A percentile compares a stretch with the other conserved stretches of the same genome.
These are phyloP conservation scores for Nyctalus aviator DNA, from an alignment of 2,797 vertebrate species.

Conservation along the genomic window DNA sequence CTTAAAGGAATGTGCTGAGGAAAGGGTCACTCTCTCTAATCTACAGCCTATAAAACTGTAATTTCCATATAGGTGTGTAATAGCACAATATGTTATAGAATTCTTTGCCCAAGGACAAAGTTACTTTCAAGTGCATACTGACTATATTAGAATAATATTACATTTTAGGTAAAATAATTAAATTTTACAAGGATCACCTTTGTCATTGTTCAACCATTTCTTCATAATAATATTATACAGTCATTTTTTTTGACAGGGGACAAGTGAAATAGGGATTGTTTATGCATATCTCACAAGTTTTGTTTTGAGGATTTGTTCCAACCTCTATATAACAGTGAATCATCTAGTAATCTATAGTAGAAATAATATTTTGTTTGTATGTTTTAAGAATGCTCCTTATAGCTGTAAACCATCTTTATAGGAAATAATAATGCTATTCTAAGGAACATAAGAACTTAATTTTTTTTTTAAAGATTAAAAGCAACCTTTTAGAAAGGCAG, in stretches of 20 bases:
- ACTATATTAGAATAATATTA: slow-evolving; percentile 40
- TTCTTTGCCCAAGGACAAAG: not conserved
- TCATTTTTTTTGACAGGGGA: not conserved
- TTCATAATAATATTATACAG: slow-evolving; percentile 48
- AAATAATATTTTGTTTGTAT: not conserved
- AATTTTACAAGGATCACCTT: slow-evolving; percentile 67
- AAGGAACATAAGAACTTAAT: slow-evolving; percentile 20
- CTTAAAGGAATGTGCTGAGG: not conserved
- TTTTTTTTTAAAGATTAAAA: slow-evolving; percentile 48
- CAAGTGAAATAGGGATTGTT: not conserved
- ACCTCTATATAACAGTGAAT: not conserved
- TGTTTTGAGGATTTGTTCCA: not conserved
- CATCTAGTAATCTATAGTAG: not conserved
- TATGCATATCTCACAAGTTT: not conserved
- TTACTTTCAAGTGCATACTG: slow-evolving; percentile 40
- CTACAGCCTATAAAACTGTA: not conserved
- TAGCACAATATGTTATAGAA: not conserved
- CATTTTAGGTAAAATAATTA: slow-evolving; percentile 13
- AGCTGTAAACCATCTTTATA: not conserved
- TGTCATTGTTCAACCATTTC: slow-evolving; percentile 79
- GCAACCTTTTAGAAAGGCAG: slow-evolving; percentile 58
- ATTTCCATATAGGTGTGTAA: not conserved
- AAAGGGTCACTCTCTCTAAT: not conserved
- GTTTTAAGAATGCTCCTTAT: not conserved
- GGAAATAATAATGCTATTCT: slow-evolving; percentile 52